Conservation (phyloP, 2,113 vertebrate genomes). For the Poecile atricapillus region DNA sequence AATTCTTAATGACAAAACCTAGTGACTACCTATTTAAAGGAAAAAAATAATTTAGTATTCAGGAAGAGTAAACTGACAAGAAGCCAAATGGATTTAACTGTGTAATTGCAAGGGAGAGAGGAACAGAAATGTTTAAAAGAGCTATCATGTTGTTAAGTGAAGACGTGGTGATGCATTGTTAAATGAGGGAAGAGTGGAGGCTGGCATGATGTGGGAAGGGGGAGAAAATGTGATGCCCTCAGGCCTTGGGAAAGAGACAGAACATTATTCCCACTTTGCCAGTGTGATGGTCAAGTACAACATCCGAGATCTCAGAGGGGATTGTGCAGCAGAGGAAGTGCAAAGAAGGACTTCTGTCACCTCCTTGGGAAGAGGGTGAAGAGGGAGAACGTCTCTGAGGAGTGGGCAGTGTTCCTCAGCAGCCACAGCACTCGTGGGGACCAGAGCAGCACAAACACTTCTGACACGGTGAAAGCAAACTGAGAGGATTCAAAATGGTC, state of each 20-base stretch:
- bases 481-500: fast-evolving
- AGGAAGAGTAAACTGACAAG: not conserved
- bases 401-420: not conserved
- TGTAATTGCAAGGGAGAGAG: not conserved
- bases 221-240: fast-evolving
- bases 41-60: not conserved
- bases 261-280: not conserved
- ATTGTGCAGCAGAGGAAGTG: fast-evolving
- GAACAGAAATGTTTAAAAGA: not conserved
- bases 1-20: not conserved
- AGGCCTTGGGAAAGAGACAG: not conserved
- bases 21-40: not conserved
- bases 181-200: not conserved
- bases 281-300: not conserved
- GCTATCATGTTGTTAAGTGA: not conserved
- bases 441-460: not conserved
- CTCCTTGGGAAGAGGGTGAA: not conserved
- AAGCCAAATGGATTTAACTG: not conserved
- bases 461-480: not conserved
- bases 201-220: not conserved
- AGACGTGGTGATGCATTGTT: not conserved
- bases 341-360: not conserved
- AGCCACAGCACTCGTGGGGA: not conserved
- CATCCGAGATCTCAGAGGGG: not conserved
- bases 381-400: not conserved